Evolutionary conservation across 2,113 vertebrate genomes (phyloP).

Genomic region (Ammodytes marinus): DNA sequence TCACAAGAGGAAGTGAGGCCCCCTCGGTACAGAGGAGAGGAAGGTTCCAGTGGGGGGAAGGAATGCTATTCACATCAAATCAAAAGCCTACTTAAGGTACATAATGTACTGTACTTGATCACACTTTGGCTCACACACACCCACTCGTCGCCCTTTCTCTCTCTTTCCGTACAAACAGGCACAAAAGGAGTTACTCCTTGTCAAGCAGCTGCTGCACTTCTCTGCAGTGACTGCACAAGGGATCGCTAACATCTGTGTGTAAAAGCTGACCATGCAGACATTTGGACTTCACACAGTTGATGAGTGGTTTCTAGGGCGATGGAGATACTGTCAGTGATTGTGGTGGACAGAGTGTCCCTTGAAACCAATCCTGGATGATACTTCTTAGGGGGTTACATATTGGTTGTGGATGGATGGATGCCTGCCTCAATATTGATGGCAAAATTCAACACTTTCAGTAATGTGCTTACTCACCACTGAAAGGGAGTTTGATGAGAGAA

Average conservation of each 20-base stretch:
- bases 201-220: neutral
- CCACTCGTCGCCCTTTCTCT: neutral
- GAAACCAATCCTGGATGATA: neutral
- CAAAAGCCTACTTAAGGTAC: slow-evolving; percentile 50
- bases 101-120: slow-evolving; percentile 53
- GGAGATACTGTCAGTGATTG: neutral
- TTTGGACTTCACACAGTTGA: neutral
- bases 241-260: neutral
- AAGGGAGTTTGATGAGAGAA: neutral
- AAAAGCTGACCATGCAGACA: slow-evolving; percentile 11
- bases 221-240: neutral
- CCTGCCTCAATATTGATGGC: neutral
- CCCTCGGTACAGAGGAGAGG: slow-evolving; percentile 60
- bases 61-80: slow-evolving; percentile 66
- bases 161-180: neutral
- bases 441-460: neutral
- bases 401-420: neutral
- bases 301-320: neutral
- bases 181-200: neutral
- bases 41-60: slow-evolving; percentile 68
- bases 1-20: slow-evolving; percentile 77
- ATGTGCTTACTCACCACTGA: neutral
- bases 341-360: neutral
- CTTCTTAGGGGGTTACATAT: neutral
- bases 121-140: slow-evolving; percentile 10